phyloP scores from a whole-genome alignment of 2,113 vertebrate genomes.

The Motacilla tschutschensis region DNA sequence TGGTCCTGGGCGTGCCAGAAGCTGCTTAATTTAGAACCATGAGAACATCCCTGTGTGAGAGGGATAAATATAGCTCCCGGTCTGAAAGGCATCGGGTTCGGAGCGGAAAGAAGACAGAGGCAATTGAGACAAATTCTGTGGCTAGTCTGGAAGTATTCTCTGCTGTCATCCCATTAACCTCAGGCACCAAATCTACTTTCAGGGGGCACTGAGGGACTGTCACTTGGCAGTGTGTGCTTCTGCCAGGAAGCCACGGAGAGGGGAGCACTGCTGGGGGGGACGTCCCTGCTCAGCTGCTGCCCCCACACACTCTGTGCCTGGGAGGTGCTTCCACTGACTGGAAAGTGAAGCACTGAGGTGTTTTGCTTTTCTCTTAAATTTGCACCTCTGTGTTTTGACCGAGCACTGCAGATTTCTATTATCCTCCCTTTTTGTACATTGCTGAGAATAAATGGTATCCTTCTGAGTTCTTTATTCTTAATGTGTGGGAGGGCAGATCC shows the following conservation, averaged over 20 bases:
- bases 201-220: neutral
- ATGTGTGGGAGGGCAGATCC: neutral
- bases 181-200: neutral
- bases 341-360: neutral
- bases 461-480: neutral
- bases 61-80: neutral
- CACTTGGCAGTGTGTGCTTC: fast-evolving
- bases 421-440: neutral
- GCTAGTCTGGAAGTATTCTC: neutral
- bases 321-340: neutral
- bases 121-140: neutral
- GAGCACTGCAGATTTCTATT: neutral
- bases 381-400: neutral
- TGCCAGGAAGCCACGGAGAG: fast-evolving
- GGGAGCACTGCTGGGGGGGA: neutral
- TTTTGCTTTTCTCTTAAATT: neutral
- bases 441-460: neutral
- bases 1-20: neutral
- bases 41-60: neutral
- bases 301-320: fast-evolving
- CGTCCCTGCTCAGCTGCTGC: fast-evolving
- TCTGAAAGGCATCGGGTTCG: neutral
- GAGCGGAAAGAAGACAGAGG: neutral
- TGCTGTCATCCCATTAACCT: neutral
- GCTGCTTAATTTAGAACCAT: constrained; percentile 20